Evolutionary conservation across 2,113 vertebrate genomes (phyloP).

Genomic region (Conger conger): DNA sequence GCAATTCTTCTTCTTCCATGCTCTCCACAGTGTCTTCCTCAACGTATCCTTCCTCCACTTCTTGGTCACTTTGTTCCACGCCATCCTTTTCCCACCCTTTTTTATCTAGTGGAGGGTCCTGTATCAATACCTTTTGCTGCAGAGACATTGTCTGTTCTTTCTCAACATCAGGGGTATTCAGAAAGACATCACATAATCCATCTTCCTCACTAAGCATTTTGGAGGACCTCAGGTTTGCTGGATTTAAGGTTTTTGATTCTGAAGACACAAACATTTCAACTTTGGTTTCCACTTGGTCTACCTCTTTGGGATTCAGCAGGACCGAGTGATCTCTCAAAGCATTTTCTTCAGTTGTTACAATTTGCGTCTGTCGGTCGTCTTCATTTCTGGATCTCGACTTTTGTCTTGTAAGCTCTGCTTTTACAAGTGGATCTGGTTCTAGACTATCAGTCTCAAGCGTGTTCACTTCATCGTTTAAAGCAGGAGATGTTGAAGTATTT

Average conservation of each 20-base stretch:
- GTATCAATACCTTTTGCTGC: background rate
- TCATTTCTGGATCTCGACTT: background rate
- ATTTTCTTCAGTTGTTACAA: background rate
- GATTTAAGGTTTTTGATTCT: slow-evolving; percentile 2
- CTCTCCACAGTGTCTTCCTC: background rate
- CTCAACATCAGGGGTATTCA: slow-evolving; percentile 7
- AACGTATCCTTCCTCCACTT: background rate
- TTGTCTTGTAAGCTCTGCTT: background rate
- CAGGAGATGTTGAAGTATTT: background rate
- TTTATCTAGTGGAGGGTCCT: background rate
- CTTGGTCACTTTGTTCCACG: background rate
- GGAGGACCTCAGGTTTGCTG: background rate
- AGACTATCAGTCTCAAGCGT: background rate
- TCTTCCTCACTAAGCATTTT: background rate
- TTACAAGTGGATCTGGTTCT: background rate
- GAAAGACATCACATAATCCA: background rate
- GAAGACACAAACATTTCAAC: background rate
- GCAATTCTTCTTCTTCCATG: background rate
- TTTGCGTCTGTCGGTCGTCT: background rate
- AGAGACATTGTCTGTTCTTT: background rate
- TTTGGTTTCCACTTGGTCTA: background rate
- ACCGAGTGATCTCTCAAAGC: background rate
- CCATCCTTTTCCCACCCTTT: background rate
- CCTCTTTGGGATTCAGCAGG: background rate
- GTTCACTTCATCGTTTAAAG: background rate